Conservation (phyloP, 2,113 vertebrate genomes). For the Oceanites oceanicus region DNA sequence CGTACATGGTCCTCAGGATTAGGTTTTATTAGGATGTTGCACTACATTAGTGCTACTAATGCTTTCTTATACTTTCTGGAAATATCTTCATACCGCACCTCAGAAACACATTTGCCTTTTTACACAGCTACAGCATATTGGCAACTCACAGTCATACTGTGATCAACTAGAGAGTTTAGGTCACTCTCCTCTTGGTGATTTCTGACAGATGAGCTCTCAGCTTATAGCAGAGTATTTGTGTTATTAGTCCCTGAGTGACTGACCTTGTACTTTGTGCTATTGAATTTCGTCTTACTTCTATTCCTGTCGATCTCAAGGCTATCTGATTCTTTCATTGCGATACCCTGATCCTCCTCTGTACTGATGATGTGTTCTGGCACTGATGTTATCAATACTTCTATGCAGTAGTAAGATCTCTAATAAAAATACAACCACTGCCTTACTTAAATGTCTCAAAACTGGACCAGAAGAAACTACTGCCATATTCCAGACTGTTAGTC, state of each 20-base stretch:
- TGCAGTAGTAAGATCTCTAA: background rate
- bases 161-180: constrained; percentile 50
- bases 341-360: background rate
- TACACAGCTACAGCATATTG: background rate
- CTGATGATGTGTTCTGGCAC: background rate
- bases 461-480: background rate
- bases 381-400: background rate
- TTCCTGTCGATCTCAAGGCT: constrained; percentile 38
- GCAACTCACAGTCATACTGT: background rate
- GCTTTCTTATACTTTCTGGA: background rate
- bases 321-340: background rate
- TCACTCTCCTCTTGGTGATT: constrained; percentile 36
- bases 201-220: constrained; percentile 49
- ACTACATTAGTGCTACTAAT: background rate
- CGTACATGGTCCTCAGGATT: background rate
- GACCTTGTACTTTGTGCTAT: constrained; percentile 61
- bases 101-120: background rate
- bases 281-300: constrained; percentile 58
- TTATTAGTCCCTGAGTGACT: constrained; percentile 58
- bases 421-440: background rate
- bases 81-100: background rate
- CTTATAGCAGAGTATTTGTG: constrained; percentile 39
- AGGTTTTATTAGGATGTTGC: background rate
- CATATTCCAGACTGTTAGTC: background rate
- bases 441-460: background rate